Evolutionary conservation across 1,140 invertebrate genomes (phyloP), one percentile per base, ranked within the genome.

Genomic region (Zophobas atratus): DNA sequence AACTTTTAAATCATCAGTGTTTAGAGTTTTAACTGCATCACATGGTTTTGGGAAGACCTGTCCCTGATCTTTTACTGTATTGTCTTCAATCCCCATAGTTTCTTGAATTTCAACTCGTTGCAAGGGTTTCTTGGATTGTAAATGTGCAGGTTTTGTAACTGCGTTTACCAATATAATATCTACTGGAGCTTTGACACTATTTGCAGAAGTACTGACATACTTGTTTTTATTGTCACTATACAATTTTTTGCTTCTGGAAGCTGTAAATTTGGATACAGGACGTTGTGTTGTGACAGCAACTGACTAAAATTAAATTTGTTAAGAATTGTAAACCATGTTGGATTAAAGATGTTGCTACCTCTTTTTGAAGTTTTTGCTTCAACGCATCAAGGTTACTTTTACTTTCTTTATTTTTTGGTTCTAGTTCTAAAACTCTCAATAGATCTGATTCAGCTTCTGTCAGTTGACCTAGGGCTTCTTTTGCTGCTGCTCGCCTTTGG

Each of bases 401-500:
- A 1, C 91, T 90, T 77, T 90, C 89, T 75, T 88, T 89, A 83
- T 96, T 96, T 4, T 90, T 87, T 0, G 94, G 93, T 84, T 96
- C 94, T 34, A 95, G 82, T 83, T 89, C 86, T 33, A 96, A 84
- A 0, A 95, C 88, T 81, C 89, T 89, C 70, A 88, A 84, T 71
- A 94, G 89, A 84, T 96, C 95, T 46, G 87, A 79, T 79, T 90
- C 89, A 0, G 96, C 95, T 32, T 92, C 88, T 8, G 89, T 81
- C 32, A 89, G 88, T 81, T 92, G 90, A 77, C 90, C 88, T 35
- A 94, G 84, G 67, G 87, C 88, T 71, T 92, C 90, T 80, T 93
- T 88, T 0, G 94, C 93, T 20, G 89, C 88, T 1, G 92, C 95
- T 81, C 95, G 86, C 56, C 95, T 88, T 79, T 94, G 91, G 82